These are phyloP conservation scores for Anguilla pacifica DNA, from an alignment of 2,797 vertebrate species.

Conservation along the genomic window DNA sequence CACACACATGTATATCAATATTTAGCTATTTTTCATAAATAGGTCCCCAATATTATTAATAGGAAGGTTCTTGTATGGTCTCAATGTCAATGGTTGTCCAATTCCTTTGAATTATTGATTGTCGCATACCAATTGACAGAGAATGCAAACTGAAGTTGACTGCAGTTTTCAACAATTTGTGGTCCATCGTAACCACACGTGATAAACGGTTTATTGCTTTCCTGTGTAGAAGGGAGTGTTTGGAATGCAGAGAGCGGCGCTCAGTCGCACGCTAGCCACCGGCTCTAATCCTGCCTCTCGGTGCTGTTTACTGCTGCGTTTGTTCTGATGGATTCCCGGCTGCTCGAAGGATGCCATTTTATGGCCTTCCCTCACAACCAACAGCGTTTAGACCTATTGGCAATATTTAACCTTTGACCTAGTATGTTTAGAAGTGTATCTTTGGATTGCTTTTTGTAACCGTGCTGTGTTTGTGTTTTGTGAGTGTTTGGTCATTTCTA, in stretches of 20 bases:
- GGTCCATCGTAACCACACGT: neutral
- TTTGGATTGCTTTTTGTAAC: neutral
- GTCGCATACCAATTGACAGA: neutral
- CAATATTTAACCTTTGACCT: neutral
- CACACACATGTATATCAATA: neutral
- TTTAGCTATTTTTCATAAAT: neutral
- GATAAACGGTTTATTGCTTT: neutral
- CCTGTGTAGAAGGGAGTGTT: neutral
- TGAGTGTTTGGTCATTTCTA: neutral
- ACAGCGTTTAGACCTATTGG: neutral
- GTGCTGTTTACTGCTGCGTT: neutral
- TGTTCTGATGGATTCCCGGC: neutral
- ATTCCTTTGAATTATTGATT: neutral
- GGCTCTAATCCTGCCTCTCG: neutral
- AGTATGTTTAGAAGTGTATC: neutral
- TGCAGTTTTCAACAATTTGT: neutral
- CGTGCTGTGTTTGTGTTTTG: too few relatives aligned
- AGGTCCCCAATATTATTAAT: neutral
- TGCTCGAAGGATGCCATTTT: neutral
- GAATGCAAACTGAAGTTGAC: neutral
- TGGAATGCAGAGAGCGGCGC: neutral
- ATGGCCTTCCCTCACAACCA: neutral
- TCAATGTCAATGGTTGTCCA: neutral
- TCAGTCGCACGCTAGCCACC: neutral
- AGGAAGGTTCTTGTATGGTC: neutral